These are phyloP conservation scores for Bufo gargarizans DNA, from an alignment of 2,113 vertebrate genomes.

Conservation along the genomic window DNA sequence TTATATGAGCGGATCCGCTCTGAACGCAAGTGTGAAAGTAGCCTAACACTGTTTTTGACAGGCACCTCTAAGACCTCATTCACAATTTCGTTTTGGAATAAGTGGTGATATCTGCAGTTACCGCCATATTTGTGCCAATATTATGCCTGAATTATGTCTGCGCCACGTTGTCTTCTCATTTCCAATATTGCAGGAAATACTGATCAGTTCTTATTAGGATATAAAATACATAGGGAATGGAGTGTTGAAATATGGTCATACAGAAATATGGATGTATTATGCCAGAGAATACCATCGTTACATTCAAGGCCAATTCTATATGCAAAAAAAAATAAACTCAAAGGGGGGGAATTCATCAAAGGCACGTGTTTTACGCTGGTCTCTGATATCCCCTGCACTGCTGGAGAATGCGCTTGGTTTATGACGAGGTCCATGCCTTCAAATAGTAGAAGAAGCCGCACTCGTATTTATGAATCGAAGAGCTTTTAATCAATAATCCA, in stretches of 20 bases:
- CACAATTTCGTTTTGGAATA: neutral
- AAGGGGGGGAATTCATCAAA: too few species aligned
- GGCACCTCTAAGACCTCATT: neutral
- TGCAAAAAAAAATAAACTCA: neutral
- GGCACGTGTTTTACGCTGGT: too few species aligned
- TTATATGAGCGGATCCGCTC: too few species aligned
- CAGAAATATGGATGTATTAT: neutral
- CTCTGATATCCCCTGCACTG: too few species aligned
- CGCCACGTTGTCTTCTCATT: neutral
- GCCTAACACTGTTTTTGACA: too few species aligned
- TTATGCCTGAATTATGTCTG: neutral
- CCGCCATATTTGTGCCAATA: neutral
- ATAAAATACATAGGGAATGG: neutral
- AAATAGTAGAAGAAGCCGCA: too few species aligned
- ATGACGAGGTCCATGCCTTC: too few species aligned
- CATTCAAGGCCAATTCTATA: neutral
- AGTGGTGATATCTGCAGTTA: too few species aligned
- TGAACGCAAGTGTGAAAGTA: too few species aligned
- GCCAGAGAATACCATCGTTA: neutral
- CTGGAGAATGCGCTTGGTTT: too few species aligned
- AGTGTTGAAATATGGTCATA: neutral
- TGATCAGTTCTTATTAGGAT: neutral
- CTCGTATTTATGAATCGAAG: too few species aligned
- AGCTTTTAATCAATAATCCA: too few species aligned
- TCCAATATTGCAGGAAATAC: neutral